phyloP scores from a whole-genome alignment of 1,140 invertebrate species.

The Pantala flavescens region DNA sequence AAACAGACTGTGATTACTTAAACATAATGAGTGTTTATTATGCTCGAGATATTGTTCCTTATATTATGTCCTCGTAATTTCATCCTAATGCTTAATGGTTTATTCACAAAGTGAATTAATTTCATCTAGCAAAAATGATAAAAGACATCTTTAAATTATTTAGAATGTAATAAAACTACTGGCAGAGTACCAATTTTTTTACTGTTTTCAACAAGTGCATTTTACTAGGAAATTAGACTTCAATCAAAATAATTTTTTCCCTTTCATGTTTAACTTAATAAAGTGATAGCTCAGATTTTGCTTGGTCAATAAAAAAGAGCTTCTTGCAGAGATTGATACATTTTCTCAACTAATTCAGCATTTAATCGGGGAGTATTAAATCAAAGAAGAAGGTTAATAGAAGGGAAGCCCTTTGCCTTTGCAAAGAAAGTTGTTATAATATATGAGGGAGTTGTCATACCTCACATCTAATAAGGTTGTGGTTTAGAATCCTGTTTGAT shows the following conservation, averaged over 20 bases:
- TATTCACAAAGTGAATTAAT: not conserved
- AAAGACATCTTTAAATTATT: not conserved
- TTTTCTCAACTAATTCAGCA: not conserved
- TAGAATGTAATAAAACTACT: not conserved
- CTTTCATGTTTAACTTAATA: not conserved
- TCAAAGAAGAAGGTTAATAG: not conserved
- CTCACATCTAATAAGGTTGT: not conserved
- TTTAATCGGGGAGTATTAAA: not conserved
- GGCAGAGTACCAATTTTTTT: not conserved
- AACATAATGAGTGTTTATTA: not conserved
- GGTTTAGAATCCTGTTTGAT: not conserved
- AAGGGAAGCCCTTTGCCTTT: not conserved
- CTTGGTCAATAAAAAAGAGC: not conserved
- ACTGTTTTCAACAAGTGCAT: not conserved
- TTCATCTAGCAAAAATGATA: not conserved
- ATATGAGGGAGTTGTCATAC: not conserved
- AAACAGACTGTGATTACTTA: constrained; percentile 3
- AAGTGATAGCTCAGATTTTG: not conserved
- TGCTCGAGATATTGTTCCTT: not conserved
- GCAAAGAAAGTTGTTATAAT: not conserved
- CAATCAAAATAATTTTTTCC: not conserved
- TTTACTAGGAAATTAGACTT: not conserved
- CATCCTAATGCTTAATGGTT: not conserved
- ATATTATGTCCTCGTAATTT: not conserved
- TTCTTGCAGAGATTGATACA: not conserved